Percentiles rank a stretch among this genome's conserved stretches.
These are phyloP conservation scores for Cryptoprocta ferox DNA, from an alignment of 2,797 vertebrate species.

Conservation along the genomic window DNA sequence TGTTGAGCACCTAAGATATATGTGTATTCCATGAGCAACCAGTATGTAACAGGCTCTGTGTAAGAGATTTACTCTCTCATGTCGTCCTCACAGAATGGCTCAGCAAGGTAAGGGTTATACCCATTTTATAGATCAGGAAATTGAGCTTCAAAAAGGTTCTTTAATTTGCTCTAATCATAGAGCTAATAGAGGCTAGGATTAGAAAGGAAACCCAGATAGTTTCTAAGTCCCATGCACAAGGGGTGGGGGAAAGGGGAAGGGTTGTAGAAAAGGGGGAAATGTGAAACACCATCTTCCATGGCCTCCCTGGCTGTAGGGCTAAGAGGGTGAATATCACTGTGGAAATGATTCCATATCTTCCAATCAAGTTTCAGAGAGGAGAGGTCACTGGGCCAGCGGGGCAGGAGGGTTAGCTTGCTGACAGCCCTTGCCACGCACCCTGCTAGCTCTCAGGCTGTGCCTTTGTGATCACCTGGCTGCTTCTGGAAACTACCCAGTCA, in stretches of 20 bases:
- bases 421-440: not conserved
- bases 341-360: not conserved
- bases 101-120: not conserved
- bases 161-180: not conserved
- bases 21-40: not conserved
- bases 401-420: not conserved
- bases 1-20: not conserved
- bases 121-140: conserved; percentile 23
- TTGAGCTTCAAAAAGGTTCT: conserved; percentile 1
- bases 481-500: conserved; percentile 26
- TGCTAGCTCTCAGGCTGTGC: not conserved
- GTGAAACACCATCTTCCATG: not conserved
- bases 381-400: not conserved
- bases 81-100: not conserved
- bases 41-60: not conserved
- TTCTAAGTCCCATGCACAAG: not conserved
- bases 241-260: rapidly evolving
- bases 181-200: not conserved
- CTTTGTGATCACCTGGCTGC: not conserved
- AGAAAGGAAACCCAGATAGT: not conserved
- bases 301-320: not conserved
- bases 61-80: not conserved
- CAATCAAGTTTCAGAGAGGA: not conserved
- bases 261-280: not conserved
- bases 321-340: not conserved